Evolutionary conservation across 2,797 vertebrate genomes (phyloP).

Genomic region (Pantherophis alleghaniensis): DNA sequence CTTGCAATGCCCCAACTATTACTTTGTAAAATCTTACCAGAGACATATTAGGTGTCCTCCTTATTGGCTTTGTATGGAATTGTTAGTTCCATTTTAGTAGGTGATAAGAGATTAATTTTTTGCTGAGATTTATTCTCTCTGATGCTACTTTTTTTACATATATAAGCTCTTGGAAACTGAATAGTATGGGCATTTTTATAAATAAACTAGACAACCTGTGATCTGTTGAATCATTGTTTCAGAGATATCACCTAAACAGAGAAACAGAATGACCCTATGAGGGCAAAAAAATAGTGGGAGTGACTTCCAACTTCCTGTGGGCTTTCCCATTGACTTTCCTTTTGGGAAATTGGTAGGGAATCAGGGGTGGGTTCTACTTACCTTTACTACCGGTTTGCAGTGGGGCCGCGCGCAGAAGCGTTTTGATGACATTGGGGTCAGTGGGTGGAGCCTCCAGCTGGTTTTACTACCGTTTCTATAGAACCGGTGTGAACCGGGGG

Average conservation of each 20-base stretch:
- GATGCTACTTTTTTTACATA: neutral
- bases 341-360: neutral
- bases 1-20: neutral
- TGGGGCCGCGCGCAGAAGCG: too few relatives aligned
- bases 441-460: too few relatives aligned
- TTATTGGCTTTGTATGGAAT: neutral
- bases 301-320: neutral
- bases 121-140: neutral
- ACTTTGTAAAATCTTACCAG: neutral
- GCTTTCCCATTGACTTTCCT: neutral
- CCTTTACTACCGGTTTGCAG: too few relatives aligned
- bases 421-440: too few relatives aligned
- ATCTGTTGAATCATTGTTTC: neutral
- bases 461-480: too few relatives aligned
- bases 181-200: neutral
- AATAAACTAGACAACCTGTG: neutral
- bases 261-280: neutral
- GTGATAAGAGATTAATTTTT: neutral
- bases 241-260: neutral
- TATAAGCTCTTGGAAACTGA: neutral
- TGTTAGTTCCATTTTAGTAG: neutral
- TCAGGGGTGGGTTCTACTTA: neutral
- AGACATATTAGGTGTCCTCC: neutral
- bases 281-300: neutral
- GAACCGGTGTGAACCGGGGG: too few relatives aligned